Base-by-base conservation (phyloP, 2,113 vertebrate genomes). In the Pandion haliaetus region DNA sequence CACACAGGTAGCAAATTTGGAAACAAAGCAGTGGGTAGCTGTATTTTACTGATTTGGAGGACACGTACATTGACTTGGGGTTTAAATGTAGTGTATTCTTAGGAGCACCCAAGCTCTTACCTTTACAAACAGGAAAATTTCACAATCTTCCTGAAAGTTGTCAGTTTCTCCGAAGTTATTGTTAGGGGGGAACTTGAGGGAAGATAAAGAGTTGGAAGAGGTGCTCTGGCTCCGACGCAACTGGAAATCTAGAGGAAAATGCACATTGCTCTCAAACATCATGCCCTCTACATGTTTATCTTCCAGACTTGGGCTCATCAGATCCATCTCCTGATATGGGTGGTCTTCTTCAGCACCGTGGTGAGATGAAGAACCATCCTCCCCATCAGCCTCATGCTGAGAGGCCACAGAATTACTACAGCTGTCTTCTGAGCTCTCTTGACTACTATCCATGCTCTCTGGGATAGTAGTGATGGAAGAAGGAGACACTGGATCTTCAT, bases 91-190 rank as follows among this genome's bases (percentile, higher is more conserved):
- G 2, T 10, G 25, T 42, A 21, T 50, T 65, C 34, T 42, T 57
- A 54, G 52, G 5, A 86, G 5, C 3, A 42, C 7, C 15, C 21
- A 21, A 88, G n/a, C 40, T 91, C 98, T 98, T 98, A 98, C 98
- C 98, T 98, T 98, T 36, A 98, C 96, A 70, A 94, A 98, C 44
- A 99, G 79, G 42, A 3, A 82, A 81, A 98, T 97, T 50, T 98
- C 92, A 10, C 36, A 29, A 19, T 87, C 49, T 17, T 14, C 38
- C 61, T 89, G 47, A 19, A 36, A 47, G 74, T 73, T 78, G 54
- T 93, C 28, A 0, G 32, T 86, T 95, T 97, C 97, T 87, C 91
- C 92, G 1, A 42, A 88, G 87, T 70, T 88, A 32, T 72, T 59
- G 36, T 78, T 90, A 45, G 55, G 34, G 14, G 96, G 81, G 66